Evolutionary conservation across 2,888 invertebrate genomes (phyloP).

Genomic region (Drosophila birchii): DNA sequence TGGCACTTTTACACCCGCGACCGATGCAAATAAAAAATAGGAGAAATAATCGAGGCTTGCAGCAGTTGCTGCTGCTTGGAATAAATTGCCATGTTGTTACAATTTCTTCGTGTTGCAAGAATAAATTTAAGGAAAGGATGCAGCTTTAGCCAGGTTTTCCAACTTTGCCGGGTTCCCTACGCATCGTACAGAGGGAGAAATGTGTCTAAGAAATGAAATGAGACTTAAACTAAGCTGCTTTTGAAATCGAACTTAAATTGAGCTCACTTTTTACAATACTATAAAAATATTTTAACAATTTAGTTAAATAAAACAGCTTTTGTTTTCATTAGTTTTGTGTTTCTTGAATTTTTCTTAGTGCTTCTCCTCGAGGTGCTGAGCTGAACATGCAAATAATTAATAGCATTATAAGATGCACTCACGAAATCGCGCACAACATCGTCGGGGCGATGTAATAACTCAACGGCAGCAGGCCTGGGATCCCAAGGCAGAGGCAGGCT

Average conservation of each 20-base stretch:
- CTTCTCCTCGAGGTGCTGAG: conserved; percentile 50
- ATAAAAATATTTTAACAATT: rapidly evolving
- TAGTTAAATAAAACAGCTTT: background rate
- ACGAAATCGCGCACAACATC: conserved; percentile 84
- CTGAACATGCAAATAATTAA: conserved; percentile 85
- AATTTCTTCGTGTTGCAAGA: conserved; percentile 79
- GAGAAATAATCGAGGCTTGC: conserved; percentile 47
- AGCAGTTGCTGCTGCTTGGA: conserved; percentile 50
- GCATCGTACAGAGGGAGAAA: conserved; percentile 11
- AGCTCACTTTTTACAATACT: background rate
- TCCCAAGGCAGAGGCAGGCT: background rate
- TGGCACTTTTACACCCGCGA: conserved; percentile 55
- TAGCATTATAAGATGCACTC: conserved; percentile 85
- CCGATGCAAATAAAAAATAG: conserved; percentile 15
- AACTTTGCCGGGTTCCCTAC: conserved; percentile 16
- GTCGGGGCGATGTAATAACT: conserved; percentile 80
- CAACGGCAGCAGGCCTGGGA: conserved; percentile 55
- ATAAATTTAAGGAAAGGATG: conserved; percentile 70
- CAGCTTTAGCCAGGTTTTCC: conserved; percentile 40
- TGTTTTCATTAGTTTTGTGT: background rate
- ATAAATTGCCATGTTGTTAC: conserved; percentile 80
- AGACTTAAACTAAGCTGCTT: rapidly evolving
- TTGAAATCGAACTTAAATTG: background rate
- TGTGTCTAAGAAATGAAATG: background rate
- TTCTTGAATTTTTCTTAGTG: background rate